phyloP scores from a whole-genome alignment of 2,797 vertebrate genomes.

The Crocidura indochinensis region DNA sequence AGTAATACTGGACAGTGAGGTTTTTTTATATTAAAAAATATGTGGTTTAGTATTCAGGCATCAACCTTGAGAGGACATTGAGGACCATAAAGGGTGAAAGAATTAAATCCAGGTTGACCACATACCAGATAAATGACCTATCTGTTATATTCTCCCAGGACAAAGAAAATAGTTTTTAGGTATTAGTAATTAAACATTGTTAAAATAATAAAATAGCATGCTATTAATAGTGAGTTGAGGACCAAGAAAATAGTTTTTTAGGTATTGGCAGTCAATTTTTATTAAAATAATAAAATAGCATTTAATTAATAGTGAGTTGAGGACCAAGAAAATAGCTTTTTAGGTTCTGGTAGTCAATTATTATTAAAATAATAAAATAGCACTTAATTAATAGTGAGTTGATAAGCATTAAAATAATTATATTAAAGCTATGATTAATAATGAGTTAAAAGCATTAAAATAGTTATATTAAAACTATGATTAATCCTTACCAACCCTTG shows the following conservation, averaged over 20 bases:
- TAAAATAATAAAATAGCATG: not conserved
- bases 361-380: conserved; percentile 10
- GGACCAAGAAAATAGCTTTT: conserved; percentile 41
- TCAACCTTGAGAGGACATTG: too few relatives aligned
- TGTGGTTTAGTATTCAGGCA: too few relatives aligned
- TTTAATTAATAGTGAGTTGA: not conserved
- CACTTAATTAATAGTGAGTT: conserved; percentile 1
- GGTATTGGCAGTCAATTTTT: not conserved
- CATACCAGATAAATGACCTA: too few relatives aligned
- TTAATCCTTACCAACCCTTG: too few relatives aligned
- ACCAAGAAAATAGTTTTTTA: conserved; percentile 4
- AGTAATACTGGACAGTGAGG: too few relatives aligned
- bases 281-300: not conserved
- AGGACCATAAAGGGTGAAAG: too few relatives aligned
- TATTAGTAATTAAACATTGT: conserved; percentile 9
- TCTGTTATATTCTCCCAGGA: not conserved
- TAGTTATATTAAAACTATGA: too few relatives aligned
- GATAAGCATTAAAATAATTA: conserved; percentile 31
- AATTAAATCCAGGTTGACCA: too few relatives aligned
- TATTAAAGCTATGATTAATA: not conserved
- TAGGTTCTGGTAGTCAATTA: too few relatives aligned
- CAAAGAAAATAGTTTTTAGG: conserved; percentile 40
- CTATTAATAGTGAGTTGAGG: not conserved
- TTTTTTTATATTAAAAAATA: too few relatives aligned
- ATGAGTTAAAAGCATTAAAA: too few relatives aligned